Evolutionary conservation across 2,888 invertebrate species (phyloP), one percentile per base, ranked within the genome.

Genomic region (Amphipoea lucens): DNA sequence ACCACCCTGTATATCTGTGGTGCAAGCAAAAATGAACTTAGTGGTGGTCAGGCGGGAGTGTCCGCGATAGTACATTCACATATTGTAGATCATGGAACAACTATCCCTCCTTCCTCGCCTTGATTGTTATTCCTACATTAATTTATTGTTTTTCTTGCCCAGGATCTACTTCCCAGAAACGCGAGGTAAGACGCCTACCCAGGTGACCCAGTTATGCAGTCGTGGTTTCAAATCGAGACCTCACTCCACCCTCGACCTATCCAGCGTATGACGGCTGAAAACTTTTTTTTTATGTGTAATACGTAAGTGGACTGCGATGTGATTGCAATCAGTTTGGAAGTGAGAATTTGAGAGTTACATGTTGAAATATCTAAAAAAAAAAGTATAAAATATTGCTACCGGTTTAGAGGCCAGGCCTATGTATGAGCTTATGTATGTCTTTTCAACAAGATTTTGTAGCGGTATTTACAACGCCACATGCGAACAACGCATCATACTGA

Each of bases 121-220:
- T 63, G 17, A 63, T 63, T 36, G 17, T 36, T 63, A 63, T 36
- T 4, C 9, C 7, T 36, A 14, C 17, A 63, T 36, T 23, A 23
- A 40, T 65, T 54, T 17, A n/a, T 9, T 11, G 12, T 63, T 57
- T 67, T 51, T 72, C 1, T 71, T 51, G 12, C 20, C 4, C 91
- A 98, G 98, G 91, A 93, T 97, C 68, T 98, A 98, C 93, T 96
- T 98, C 90, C 98, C 98, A 7, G 98, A 98, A 94, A 98, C 98
- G 0, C 97, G 97, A 84, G 98, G 98, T n/a, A 97, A 96, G 87
- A 97, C 98, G 85, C 97, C 98, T 0, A 94, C 96, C 1, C 98
- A 98, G 86, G 97, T 98, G 65, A 97, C 97, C 0, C 96, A 97
- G 63, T 92, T 98, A 7, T 97, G 98, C 89, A 96, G 97, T 20